Conservation (phyloP, 1,140 invertebrate genomes). For the Anagrus nilaparvatae region DNA sequence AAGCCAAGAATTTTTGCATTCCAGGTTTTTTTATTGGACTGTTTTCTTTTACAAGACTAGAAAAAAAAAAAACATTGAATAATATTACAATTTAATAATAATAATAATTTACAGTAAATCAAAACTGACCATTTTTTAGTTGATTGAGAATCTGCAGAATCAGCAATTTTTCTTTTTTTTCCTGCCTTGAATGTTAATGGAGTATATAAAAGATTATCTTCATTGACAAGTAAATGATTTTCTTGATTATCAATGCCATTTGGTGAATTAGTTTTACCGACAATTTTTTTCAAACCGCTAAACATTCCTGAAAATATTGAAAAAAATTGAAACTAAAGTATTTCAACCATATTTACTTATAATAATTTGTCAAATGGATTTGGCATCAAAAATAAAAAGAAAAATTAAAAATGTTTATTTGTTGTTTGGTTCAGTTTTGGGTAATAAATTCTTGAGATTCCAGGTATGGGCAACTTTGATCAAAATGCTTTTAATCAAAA, state of each 20-base stretch:
- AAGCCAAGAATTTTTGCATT: constrained; percentile 20
- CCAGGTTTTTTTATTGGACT: constrained; percentile 23
- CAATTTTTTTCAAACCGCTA: constrained; percentile 66
- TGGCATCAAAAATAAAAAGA: not conserved
- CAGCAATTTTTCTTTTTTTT: constrained; percentile 52
- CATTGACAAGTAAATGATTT: constrained; percentile 16
- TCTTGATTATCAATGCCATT: constrained; percentile 36
- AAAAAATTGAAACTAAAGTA: constrained; percentile 12
- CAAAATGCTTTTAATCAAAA: no score
- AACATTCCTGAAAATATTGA: constrained; percentile 53
- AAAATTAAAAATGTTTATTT: constrained; percentile 1
- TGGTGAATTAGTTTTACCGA: constrained; percentile 43
- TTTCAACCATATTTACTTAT: not conserved
- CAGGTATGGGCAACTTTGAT: no score
- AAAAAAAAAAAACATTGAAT: constrained; percentile 13
- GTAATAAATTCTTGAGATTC: no score
- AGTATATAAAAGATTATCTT: constrained; percentile 23
- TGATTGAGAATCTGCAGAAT: constrained; percentile 33
- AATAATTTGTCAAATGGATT: not conserved
- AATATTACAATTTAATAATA: constrained; percentile 1
- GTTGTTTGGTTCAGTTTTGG: not conserved
- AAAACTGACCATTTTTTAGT: constrained; percentile 46
- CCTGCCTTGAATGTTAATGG: constrained; percentile 45
- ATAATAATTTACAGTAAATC: constrained; percentile 1
- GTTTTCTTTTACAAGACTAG: constrained; percentile 22